Evolutionary conservation across 2,888 invertebrate genomes (phyloP), one percentile per base, ranked within the genome.

Genomic region (Alloplasta piceator): DNA sequence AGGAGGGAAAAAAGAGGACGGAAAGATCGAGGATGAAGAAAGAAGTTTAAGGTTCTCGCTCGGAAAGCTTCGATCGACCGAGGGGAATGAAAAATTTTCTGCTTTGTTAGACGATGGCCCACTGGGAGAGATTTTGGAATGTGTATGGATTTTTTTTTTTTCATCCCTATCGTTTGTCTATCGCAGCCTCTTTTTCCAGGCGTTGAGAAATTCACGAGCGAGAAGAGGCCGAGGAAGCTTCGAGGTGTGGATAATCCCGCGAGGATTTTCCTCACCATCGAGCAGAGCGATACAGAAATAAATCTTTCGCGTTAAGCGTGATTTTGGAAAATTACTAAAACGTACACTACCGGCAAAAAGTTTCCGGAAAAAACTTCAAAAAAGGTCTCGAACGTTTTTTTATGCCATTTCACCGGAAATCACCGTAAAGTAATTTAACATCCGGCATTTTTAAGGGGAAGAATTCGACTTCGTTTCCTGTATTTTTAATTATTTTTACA

Each of bases 71-170:
- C 39, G 58, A 38, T n/a, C 56, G 41, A 66, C 70, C 73, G 71
- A 75, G 58, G 68, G 71, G 58, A 71, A 80, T 58, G 83, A 70
- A 85, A 26, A 89, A 91, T 91, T 91, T 91, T 89, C 86, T 86
- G 89, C 91, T 90, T 90, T 91, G 90, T 89, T 90, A 89, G 82
- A 71, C 79, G 82, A 77, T 78, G 26, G 26, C 76, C 60, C 52
- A 60, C 26, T 52, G 75, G 64, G 67, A 77, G 67, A 77, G 79
- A 76, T 82, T 77, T 61, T 39, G 77, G 64, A 77, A 78, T 82
- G 72, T 71, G 16, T 26, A 39, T 78, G 26, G 16, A 43, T 56
- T 67, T 66, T 61, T n/a, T 36, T 56, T 52, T 56, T 9, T 58
- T 48, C 39, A 6, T 41, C n/a, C n/a, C 38, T 56, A 26, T 26